A percentile compares a stretch with the other conserved stretches of the same genome.
Evolutionary conservation across 2,797 vertebrate species (phyloP).

Genomic region (Acrocephalus scirpaceus): DNA sequence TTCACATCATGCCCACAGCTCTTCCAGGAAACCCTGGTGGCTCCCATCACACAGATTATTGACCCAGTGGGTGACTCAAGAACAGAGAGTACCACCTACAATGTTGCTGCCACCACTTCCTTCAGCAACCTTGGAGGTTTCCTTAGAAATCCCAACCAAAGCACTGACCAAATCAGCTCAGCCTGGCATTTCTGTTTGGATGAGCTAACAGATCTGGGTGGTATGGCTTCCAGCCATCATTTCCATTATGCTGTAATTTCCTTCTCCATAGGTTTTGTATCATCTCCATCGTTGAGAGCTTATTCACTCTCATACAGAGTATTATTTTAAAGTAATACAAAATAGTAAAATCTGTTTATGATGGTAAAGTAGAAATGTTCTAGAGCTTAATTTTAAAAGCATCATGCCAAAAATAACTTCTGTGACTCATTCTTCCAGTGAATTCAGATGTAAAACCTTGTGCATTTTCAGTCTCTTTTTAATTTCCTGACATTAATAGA

Average conservation of each 20-base stretch:
- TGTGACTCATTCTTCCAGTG: background rate
- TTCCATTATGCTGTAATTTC: slow-evolving; percentile 61
- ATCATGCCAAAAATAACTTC: background rate
- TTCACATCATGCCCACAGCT: background rate
- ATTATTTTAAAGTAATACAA: background rate
- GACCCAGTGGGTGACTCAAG: background rate
- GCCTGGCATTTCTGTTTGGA: slow-evolving; percentile 34
- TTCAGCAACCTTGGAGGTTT: background rate
- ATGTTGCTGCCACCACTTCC: slow-evolving; percentile 3
- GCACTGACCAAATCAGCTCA: slow-evolving; percentile 21
- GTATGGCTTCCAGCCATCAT: slow-evolving; percentile 49
- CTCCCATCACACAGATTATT: background rate
- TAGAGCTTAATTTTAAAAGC: slow-evolving; percentile 14
- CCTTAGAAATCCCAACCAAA: background rate
- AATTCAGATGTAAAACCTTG: background rate
- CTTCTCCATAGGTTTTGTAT: slow-evolving; percentile 41
- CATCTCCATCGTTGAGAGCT: slow-evolving; percentile 8
- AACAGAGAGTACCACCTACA: slow-evolving; percentile 29
- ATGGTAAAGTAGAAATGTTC: background rate
- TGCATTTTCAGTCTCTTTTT: slow-evolving; percentile 2
- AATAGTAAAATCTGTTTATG: slow-evolving; percentile 11
- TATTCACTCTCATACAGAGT: background rate
- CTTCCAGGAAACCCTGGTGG: background rate
- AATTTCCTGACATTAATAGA: slow-evolving; percentile 21
- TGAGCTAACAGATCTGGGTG: slow-evolving; percentile 57